Percentiles rank a stretch among this genome's conserved stretches.
Evolutionary conservation across 1,140 invertebrate genomes (phyloP).

Genomic region (Drosophila pectinifera): DNA sequence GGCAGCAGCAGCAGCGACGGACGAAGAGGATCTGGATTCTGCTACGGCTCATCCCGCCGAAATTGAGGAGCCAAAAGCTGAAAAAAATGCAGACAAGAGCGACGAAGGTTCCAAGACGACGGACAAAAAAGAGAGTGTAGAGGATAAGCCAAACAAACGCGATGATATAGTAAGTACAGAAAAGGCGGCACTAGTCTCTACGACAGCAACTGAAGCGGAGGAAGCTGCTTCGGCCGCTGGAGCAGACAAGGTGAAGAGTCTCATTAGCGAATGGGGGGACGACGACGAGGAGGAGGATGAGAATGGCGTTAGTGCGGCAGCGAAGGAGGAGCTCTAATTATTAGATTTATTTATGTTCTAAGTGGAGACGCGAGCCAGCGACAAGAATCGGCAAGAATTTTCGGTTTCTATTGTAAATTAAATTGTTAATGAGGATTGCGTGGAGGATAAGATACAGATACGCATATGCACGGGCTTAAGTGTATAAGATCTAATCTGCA

Average conservation of each 20-base stretch:
- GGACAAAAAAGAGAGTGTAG: background rate
- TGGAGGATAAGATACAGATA: slow-evolving; percentile 22
- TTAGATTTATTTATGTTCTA: slow-evolving; percentile 84
- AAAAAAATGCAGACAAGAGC: slow-evolving; percentile 7
- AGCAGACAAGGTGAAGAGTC: slow-evolving; percentile 71
- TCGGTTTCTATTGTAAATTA: slow-evolving; percentile 78
- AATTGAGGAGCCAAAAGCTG: slow-evolving; percentile 17
- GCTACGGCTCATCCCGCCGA: slow-evolving; percentile 14
- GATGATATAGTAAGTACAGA: slow-evolving; percentile 1
- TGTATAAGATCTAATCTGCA: slow-evolving; percentile 50
- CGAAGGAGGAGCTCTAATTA: slow-evolving; percentile 76
- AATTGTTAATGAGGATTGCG: slow-evolving; percentile 52
- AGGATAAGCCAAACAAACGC: slow-evolving; percentile 46
- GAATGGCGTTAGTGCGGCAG: slow-evolving; percentile 71
- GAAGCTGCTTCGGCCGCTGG: background rate
- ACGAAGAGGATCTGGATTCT: slow-evolving; percentile 17
- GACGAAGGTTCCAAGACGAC: slow-evolving; percentile 16
- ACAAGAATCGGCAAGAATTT: slow-evolving; percentile 40
- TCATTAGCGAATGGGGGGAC: slow-evolving; percentile 81
- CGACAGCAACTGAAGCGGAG: slow-evolving; percentile 3
- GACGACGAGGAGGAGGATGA: slow-evolving; percentile 80
- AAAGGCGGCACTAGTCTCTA: slow-evolving; percentile 2
- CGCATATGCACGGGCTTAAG: slow-evolving; percentile 13
- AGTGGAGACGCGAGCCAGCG: slow-evolving; percentile 44
- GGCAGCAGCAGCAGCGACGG: slow-evolving; percentile 5